These are phyloP conservation scores for Lepus europaeus DNA, from an alignment of 2,113 vertebrate species.

Conservation along the genomic window DNA sequence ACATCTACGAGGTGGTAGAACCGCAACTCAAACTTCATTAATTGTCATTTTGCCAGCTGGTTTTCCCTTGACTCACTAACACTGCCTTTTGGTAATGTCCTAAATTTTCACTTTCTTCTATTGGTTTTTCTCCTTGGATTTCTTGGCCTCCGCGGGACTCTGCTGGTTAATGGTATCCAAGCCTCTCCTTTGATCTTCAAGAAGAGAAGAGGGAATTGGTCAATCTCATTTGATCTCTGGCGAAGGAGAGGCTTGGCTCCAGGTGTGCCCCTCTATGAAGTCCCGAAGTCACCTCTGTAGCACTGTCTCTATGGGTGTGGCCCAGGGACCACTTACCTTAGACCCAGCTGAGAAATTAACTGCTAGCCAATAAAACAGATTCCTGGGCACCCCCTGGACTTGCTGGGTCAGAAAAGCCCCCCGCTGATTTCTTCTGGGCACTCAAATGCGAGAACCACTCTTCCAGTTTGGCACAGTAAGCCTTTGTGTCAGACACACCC, in stretches of 20 bases:
- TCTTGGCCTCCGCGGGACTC: background rate
- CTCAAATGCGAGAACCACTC: background rate
- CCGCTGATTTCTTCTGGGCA: background rate
- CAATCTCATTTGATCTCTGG: background rate
- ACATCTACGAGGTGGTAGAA: background rate
- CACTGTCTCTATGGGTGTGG: background rate
- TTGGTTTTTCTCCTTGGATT: background rate
- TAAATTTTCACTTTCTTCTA: background rate
- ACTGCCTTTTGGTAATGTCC: background rate
- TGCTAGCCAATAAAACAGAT: constrained; percentile 14
- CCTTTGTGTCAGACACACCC: background rate
- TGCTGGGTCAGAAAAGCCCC: background rate
- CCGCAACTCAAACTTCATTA: background rate
- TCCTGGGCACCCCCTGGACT: background rate
- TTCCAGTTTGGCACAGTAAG: background rate
- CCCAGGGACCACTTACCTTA: background rate
- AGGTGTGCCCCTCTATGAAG: background rate
- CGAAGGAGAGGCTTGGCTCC: background rate
- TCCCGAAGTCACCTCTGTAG: background rate
- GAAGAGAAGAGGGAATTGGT: background rate
- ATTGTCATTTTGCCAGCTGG: background rate
- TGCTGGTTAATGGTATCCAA: background rate
- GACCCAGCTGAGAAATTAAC: background rate
- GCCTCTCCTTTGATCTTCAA: background rate
- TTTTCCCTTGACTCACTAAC: constrained; percentile 28